These are phyloP conservation scores for Apis dorsata DNA, from an alignment of 1,140 invertebrate genomes.

Conservation along the genomic window DNA sequence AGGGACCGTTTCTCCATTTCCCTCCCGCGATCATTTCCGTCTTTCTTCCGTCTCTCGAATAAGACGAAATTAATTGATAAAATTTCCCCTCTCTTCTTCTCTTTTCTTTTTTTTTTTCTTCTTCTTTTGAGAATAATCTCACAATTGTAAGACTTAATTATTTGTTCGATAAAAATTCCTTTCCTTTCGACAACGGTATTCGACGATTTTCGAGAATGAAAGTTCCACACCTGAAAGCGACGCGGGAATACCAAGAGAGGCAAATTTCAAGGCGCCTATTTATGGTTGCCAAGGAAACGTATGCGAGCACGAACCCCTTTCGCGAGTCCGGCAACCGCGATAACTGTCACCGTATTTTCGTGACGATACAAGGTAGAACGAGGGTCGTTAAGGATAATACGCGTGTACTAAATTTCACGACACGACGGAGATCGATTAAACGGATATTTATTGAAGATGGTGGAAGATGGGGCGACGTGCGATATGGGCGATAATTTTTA, in stretches of 20 bases:
- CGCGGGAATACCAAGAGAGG: not conserved
- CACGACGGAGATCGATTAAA: not conserved
- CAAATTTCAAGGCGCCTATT: slow-evolving; percentile 44
- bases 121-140: no score
- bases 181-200: no score
- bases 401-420: not conserved
- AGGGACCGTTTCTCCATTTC: no score
- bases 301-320: slow-evolving; percentile 35
- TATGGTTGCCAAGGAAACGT: slow-evolving; percentile 45
- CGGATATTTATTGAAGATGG: not conserved
- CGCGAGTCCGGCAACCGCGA: slow-evolving; percentile 34
- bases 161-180: no score
- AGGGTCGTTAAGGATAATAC: slow-evolving; percentile 1
- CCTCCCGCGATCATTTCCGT: no score
- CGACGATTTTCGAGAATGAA: not conserved
- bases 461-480: not conserved
- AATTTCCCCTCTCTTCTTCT: no score
- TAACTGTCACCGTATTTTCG: slow-evolving; percentile 46
- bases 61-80: no score
- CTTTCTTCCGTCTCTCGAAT: no score
- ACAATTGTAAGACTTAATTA: no score
- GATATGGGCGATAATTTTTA: no score
- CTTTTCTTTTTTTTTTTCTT: no score
- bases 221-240: slow-evolving; percentile 20
- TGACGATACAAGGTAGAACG: not conserved